Evolutionary conservation across 2,888 invertebrate genomes (phyloP).

Genomic region (Aphrophora alni): DNA sequence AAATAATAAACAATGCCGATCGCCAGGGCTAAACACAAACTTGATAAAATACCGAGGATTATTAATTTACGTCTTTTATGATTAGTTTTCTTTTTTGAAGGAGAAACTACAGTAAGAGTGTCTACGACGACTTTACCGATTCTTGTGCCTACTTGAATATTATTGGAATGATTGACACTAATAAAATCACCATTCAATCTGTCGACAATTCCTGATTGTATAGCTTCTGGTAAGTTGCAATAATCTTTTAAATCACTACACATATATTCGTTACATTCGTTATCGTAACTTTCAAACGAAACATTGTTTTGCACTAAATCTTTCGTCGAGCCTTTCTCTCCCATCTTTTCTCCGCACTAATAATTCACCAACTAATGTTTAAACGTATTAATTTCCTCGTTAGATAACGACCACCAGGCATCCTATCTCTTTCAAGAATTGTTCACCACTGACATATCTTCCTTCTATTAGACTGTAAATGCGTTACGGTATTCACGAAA

Average conservation of each 20-base stretch:
- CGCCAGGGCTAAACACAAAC: background rate
- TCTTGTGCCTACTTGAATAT: background rate
- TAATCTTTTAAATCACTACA: background rate
- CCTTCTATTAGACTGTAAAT: too few species aligned
- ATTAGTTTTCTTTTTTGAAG: background rate
- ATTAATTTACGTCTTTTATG: background rate
- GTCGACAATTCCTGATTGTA: background rate
- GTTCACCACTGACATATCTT: background rate
- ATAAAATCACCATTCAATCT: background rate
- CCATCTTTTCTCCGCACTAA: background rate
- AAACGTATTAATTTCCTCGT: background rate
- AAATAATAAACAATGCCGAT: background rate
- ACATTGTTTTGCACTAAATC: background rate
- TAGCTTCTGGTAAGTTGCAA: background rate
- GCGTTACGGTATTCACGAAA: too few species aligned
- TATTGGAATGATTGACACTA: background rate
- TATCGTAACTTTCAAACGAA: background rate
- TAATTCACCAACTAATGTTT: background rate
- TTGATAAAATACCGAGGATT: background rate
- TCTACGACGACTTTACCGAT: background rate
- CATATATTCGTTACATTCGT: background rate
- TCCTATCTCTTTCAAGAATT: background rate
- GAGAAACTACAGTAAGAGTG: background rate
- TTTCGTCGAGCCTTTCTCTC: background rate
- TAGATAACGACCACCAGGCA: background rate